phyloP scores from a whole-genome alignment of 1,140 invertebrate genomes.

The Drosophila serrata region DNA sequence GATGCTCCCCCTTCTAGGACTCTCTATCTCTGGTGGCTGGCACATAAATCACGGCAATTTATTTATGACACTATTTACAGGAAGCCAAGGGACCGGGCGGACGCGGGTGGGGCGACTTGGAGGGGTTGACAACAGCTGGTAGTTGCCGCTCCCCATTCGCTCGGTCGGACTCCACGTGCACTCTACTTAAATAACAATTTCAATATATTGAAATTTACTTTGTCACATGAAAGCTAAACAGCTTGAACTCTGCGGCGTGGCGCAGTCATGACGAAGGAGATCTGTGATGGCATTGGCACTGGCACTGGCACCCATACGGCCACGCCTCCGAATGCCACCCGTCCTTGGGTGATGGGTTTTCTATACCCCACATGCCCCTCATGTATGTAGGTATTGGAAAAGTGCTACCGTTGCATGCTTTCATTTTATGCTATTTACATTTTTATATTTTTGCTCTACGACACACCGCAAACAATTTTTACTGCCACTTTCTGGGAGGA shows the following conservation, averaged over 20 bases:
- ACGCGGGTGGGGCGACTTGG: not conserved
- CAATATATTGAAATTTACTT: slow-evolving; percentile 84
- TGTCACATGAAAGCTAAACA: slow-evolving; percentile 83
- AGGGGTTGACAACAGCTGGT: slow-evolving; percentile 52
- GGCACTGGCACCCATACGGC: slow-evolving; percentile 6
- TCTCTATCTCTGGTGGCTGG: slow-evolving; percentile 47
- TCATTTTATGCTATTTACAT: slow-evolving; percentile 80
- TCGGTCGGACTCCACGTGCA: slow-evolving; percentile 54
- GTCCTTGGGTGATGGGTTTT: slow-evolving; percentile 12
- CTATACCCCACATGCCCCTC: not conserved
- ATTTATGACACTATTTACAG: slow-evolving; percentile 84
- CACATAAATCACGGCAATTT: slow-evolving; percentile 81
- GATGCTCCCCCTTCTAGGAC: not conserved
- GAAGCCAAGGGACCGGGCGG: slow-evolving; percentile 6
- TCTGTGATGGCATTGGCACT: slow-evolving; percentile 19
- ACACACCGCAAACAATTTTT: slow-evolving; percentile 75
- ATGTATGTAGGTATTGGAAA: slow-evolving; percentile 72
- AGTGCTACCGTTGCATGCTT: slow-evolving; percentile 79
- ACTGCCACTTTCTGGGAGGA: slow-evolving; percentile 5
- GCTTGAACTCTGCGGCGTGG: slow-evolving; percentile 73
- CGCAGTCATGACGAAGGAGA: slow-evolving; percentile 57
- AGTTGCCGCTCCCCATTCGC: slow-evolving; percentile 24
- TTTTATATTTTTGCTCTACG: slow-evolving; percentile 71
- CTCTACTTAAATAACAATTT: slow-evolving; percentile 84
- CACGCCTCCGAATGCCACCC: not conserved